Percentiles rank a stretch among this genome's conserved stretches.
Evolutionary conservation across 2,113 vertebrate genomes (phyloP).

Genomic region (Chascanopsetta lugubris): DNA sequence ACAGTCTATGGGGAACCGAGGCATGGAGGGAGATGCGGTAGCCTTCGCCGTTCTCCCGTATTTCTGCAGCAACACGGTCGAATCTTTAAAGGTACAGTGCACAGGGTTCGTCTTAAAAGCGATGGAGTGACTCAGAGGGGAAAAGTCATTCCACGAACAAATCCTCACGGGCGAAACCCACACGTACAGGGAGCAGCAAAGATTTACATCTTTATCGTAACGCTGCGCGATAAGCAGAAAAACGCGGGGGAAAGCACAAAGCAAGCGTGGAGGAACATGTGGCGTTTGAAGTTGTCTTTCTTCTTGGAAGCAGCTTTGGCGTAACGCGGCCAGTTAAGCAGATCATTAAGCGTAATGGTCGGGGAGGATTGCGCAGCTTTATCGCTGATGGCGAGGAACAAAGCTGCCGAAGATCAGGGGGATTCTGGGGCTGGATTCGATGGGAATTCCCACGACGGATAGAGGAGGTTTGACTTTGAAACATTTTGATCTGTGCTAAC

Average conservation of each 20-base stretch:
- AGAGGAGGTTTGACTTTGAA: slow-evolving; percentile 63
- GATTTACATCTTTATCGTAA: slow-evolving; percentile 52
- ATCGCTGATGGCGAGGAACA: slow-evolving; percentile 77
- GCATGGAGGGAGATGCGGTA: too few species aligned
- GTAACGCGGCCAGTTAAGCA: slow-evolving; percentile 70
- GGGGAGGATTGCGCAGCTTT: slow-evolving; percentile 74
- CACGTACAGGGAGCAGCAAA: slow-evolving; percentile 24
- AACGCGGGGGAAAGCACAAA: slow-evolving; percentile 29
- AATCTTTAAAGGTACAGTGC: too few species aligned
- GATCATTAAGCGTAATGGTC: slow-evolving; percentile 78
- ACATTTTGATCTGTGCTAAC: slow-evolving; percentile 60
- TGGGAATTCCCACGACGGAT: slow-evolving; percentile 72
- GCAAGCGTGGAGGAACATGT: slow-evolving; percentile 48
- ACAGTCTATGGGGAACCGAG: too few species aligned
- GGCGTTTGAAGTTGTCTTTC: slow-evolving; percentile 68
- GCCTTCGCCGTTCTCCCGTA: too few species aligned
- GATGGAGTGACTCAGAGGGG: too few species aligned
- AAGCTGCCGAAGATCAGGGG: slow-evolving; percentile 73
- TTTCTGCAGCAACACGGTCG: too few species aligned
- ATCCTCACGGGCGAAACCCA: slow-evolving; percentile 27
- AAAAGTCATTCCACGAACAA: too few species aligned
- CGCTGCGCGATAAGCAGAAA: slow-evolving; percentile 44
- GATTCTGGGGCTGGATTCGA: slow-evolving; percentile 74
- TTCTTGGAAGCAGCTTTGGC: slow-evolving; percentile 68
- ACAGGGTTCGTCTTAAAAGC: too few species aligned